Base-by-base conservation (phyloP, 2,113 vertebrate species). In the Ptyas mucosa region DNA sequence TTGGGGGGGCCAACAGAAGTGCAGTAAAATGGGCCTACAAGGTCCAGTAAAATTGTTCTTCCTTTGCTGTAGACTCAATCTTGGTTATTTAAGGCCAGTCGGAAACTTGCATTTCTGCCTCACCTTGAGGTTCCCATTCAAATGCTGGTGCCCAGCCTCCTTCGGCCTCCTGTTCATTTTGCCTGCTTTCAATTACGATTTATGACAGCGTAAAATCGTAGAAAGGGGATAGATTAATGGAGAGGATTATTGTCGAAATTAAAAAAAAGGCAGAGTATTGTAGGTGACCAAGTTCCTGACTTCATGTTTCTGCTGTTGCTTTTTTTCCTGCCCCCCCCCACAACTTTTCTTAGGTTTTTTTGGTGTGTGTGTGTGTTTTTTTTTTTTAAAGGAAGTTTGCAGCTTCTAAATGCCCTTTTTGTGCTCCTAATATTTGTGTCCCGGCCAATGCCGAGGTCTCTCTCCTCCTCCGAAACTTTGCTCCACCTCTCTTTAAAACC, bases 401-500 rank as follows among this genome's bases (percentile, higher is more conserved):
- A 87, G 93, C 88, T 46, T 43, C 96, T 95, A 96, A 97, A 93
- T 93, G 91, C 92, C 95, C 94, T 95, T 96, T 75, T 97, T 98
- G 96, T 97, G 90, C 94, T 54, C 51, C 91, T 95, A 94, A 90
- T 94, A 95, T 94, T 91, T 87, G 14, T 88, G 93, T 92, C 92
- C 86, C 87, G 96, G 97, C 97, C 97, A 97, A 0, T 49, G 88
- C 92, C 51, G 29, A 94, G 34, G 91, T 93, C 93, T 95, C 91
- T 87, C 93, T 85, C 39, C 23, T 55, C 57, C 75, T 18, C 34
- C 3, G 4, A 85, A 89, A 87, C 88, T 57, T 97, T 93, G 96
- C 96, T 98, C 97, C 97, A 96, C 97, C 96, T 97, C 96, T 97
- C 95, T 95, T 94, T 92, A 94, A 96, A 97, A 96, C 93, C 94